Conservation (phyloP, 2,797 vertebrate species). For the Amniataba percoides region DNA sequence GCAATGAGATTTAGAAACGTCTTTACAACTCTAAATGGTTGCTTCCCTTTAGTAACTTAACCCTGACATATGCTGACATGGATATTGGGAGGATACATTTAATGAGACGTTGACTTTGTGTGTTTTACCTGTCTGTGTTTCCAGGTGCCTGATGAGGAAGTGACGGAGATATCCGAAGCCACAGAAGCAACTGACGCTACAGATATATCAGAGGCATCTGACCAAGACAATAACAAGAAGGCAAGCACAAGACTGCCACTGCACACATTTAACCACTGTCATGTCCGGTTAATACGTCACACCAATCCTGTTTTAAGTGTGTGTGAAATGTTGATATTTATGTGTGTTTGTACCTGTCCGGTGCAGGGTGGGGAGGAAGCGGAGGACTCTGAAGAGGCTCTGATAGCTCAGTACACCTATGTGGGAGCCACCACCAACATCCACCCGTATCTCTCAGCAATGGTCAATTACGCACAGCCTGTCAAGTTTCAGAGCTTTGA, state of each 20-base stretch:
- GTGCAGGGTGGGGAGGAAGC: constrained; percentile 89
- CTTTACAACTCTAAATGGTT: background rate
- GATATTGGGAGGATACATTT: background rate
- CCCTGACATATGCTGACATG: background rate
- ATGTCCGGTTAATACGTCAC: background rate
- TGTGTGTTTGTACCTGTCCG: constrained; percentile 32
- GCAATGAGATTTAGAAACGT: background rate
- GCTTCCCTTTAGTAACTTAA: background rate
- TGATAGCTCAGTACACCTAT: constrained; percentile 98
- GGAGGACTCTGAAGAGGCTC: constrained; percentile 95
- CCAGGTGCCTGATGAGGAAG: constrained; percentile 91
- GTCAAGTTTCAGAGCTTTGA: constrained; percentile 99
- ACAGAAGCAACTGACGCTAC: constrained; percentile 87
- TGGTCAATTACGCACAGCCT: constrained; percentile 99
- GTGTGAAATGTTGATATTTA: background rate
- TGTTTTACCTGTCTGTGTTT: constrained; percentile 11
- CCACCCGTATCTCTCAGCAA: constrained; percentile 96
- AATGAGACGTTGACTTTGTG: background rate
- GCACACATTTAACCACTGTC: background rate
- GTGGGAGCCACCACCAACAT: constrained; percentile 99
- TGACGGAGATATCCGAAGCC: constrained; percentile 83
- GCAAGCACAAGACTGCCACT: constrained; percentile 61
- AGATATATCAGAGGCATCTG: constrained; percentile 94
- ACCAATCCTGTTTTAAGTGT: background rate
- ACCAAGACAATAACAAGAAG: constrained; percentile 98